Conservation (phyloP, 2,888 invertebrate species). For the Chrysotoxum bicinctum region DNA sequence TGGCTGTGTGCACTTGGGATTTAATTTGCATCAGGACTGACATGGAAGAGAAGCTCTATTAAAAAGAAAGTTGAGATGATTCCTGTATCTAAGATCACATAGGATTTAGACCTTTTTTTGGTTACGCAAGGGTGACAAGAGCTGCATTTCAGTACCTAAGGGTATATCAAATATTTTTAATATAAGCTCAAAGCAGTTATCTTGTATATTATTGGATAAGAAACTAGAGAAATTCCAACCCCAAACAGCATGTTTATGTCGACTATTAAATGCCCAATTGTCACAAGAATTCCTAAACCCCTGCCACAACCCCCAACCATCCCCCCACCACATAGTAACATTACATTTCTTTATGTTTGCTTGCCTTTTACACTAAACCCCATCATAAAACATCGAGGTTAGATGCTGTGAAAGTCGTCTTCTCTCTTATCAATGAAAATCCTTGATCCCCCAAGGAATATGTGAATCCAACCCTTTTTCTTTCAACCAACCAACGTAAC, state of each 20-base stretch:
- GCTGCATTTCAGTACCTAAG: not conserved
- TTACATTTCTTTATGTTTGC: constrained; percentile 56
- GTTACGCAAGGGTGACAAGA: not conserved
- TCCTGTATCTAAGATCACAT: not conserved
- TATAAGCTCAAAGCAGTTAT: not conserved
- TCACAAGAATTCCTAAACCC: constrained; percentile 28
- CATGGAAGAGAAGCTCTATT: not conserved
- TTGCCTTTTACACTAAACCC: constrained; percentile 54
- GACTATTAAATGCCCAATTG: constrained; percentile 52
- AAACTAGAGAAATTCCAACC: not conserved
- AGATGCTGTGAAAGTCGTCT: constrained; percentile 67
- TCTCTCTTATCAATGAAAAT: constrained; percentile 50
- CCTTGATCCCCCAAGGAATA: constrained; percentile 53
- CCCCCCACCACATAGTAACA: not conserved
- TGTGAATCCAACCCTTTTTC: constrained; percentile 60
- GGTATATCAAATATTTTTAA: not conserved
- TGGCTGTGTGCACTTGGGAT: constrained; percentile 22
- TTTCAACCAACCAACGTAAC: not conserved
- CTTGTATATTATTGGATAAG: not conserved
- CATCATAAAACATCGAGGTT: constrained; percentile 68
- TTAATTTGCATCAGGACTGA: constrained; percentile 9
- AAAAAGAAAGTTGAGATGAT: not conserved
- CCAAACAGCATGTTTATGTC: not conserved
- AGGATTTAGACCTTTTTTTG: no score
- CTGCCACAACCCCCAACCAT: not conserved